Evolutionary conservation across 2,797 vertebrate species (phyloP).

Genomic region (Ctenosaura bakeri): DNA sequence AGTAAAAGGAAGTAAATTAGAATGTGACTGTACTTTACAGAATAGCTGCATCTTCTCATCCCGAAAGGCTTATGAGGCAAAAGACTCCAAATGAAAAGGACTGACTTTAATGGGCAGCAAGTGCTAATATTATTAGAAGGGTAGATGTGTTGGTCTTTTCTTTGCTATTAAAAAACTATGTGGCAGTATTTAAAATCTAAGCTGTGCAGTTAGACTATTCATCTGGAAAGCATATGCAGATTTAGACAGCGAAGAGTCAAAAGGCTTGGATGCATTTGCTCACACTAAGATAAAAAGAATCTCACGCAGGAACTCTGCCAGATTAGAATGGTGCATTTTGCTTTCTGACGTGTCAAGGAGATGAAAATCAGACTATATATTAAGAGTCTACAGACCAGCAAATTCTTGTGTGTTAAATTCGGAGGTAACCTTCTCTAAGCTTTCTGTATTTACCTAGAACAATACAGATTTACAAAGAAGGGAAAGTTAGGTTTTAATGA

Average conservation of each 20-base stretch:
- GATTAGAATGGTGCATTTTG: constrained; percentile 52
- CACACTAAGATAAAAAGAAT: constrained; percentile 54
- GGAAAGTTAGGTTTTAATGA: background rate
- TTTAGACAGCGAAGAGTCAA: constrained; percentile 39
- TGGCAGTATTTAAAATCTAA: background rate
- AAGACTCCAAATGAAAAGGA: background rate
- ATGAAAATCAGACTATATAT: constrained; percentile 34
- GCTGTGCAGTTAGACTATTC: constrained; percentile 32
- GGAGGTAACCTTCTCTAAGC: constrained; percentile 57
- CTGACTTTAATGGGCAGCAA: constrained; percentile 48
- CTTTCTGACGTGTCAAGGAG: constrained; percentile 68
- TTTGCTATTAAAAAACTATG: constrained; percentile 28
- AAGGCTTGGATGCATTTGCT: constrained; percentile 16
- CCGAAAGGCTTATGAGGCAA: background rate
- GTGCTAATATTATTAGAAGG: background rate
- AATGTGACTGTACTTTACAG: background rate
- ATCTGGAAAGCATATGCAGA: constrained; percentile 60
- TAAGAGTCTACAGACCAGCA: constrained; percentile 30
- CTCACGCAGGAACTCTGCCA: constrained; percentile 35
- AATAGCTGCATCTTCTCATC: background rate
- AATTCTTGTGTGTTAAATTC: constrained; percentile 40
- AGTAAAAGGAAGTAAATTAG: background rate
- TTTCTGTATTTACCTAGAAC: constrained; percentile 49
- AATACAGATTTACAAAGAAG: background rate
- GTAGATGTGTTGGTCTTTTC: constrained; percentile 3